Evolutionary conservation across 2,888 invertebrate genomes (phyloP).

Genomic region (Callinectes sapidus): DNA sequence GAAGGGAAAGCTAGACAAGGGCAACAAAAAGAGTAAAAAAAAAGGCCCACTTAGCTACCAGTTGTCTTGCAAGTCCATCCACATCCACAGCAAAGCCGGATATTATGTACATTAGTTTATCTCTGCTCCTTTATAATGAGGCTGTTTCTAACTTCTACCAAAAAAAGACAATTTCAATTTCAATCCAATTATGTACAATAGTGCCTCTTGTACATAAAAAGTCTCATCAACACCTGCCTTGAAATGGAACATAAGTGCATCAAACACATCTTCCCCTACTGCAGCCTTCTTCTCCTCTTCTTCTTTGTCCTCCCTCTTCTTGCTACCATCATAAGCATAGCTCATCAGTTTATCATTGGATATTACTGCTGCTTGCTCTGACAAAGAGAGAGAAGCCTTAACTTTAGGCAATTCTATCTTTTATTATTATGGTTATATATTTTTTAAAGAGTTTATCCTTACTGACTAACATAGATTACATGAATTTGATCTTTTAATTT

Average conservation of each 20-base stretch:
- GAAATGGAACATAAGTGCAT: constrained; percentile 42
- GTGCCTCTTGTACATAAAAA: not conserved
- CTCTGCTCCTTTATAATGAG: too few species aligned
- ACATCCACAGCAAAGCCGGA: too few species aligned
- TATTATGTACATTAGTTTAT: too few species aligned
- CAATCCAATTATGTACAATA: too few species aligned
- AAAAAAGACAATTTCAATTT: too few species aligned
- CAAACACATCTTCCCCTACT: constrained; percentile 50
- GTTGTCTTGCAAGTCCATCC: too few species aligned
- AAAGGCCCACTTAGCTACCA: too few species aligned
- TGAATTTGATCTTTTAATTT: not conserved
- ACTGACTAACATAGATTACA: not conserved
- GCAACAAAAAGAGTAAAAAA: too few species aligned
- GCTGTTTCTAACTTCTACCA: too few species aligned
- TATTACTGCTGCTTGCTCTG: not conserved
- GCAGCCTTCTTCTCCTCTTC: constrained; percentile 29
- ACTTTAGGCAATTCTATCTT: not conserved
- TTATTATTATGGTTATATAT: not conserved
- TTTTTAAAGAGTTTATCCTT: not conserved
- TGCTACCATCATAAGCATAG: not conserved
- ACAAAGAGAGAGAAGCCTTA: not conserved
- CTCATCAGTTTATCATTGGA: constrained; percentile 24
- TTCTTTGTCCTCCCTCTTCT: not conserved
- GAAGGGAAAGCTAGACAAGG: too few species aligned
- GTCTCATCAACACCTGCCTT: not conserved